Evolutionary conservation across 2,797 vertebrate species (phyloP).

Genomic region (Fringilla coelebs): DNA sequence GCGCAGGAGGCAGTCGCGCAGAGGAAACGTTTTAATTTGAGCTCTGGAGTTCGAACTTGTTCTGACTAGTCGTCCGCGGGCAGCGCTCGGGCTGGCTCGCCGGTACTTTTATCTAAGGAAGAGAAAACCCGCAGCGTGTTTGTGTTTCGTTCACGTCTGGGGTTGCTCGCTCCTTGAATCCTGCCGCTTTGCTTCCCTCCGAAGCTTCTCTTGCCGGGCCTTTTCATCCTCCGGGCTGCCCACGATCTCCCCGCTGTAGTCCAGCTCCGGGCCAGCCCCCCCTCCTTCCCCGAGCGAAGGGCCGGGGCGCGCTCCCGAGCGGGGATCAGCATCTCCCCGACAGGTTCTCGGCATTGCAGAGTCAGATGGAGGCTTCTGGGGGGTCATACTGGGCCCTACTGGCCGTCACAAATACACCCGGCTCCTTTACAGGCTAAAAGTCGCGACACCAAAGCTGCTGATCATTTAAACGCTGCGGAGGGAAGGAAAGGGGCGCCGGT

Average conservation of each 20-base stretch:
- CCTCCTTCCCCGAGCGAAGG: not conserved
- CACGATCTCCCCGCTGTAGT: not conserved
- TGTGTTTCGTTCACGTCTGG: slow-evolving; percentile 21
- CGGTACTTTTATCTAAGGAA: slow-evolving; percentile 38
- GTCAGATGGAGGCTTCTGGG: not conserved
- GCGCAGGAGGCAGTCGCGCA: not conserved
- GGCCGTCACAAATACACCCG: not conserved
- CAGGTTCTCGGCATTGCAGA: not conserved
- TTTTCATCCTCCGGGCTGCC: not conserved
- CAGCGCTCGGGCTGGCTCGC: slow-evolving; percentile 28
- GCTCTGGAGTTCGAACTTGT: slow-evolving; percentile 54
- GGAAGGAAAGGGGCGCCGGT: not conserved
- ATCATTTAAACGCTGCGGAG: not conserved
- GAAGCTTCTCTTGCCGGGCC: not conserved
- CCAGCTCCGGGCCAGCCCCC: not conserved
- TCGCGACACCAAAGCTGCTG: not conserved
- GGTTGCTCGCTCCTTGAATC: not conserved
- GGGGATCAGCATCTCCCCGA: not conserved
- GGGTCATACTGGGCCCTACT: not conserved
- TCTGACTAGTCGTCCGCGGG: slow-evolving; percentile 62
- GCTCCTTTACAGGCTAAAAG: not conserved
- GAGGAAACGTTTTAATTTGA: slow-evolving; percentile 63
- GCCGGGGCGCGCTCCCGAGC: not conserved
- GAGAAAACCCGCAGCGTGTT: slow-evolving; percentile 38
- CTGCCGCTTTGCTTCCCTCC: not conserved